Evolutionary conservation across 2,797 vertebrate species (phyloP).

Genomic region (Chloroceryle amazona): DNA sequence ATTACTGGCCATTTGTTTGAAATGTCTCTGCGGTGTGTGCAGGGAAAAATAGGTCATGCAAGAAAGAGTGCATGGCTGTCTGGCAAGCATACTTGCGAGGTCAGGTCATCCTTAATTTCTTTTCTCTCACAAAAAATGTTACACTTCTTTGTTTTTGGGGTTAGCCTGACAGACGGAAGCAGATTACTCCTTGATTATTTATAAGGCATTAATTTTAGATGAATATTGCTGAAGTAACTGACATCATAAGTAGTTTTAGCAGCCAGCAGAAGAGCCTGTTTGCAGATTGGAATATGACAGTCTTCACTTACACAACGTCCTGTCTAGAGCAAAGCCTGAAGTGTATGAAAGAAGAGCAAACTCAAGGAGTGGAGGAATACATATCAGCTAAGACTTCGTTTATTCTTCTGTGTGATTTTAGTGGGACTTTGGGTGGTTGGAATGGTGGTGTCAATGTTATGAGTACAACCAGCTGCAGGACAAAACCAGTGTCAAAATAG

Average conservation of each 20-base stretch:
- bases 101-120: slow-evolving; percentile 65
- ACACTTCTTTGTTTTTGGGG: slow-evolving; percentile 59
- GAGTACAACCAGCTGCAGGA: not conserved
- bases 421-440: accelerated
- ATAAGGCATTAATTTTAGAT: slow-evolving; percentile 79
- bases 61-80: slow-evolving; percentile 17
- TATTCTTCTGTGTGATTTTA: not conserved
- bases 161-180: slow-evolving; percentile 73
- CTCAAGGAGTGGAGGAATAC: not conserved
- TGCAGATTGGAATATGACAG: slow-evolving; percentile 35
- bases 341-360: not conserved
- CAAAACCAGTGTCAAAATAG: not conserved
- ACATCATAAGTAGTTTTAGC: slow-evolving; percentile 67
- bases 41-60: slow-evolving; percentile 60
- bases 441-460: not conserved
- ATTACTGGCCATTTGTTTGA: slow-evolving; percentile 31
- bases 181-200: slow-evolving; percentile 76
- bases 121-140: slow-evolving; percentile 59
- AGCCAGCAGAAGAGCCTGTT: slow-evolving; percentile 57
- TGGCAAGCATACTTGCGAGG: slow-evolving; percentile 48
- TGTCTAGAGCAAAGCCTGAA: not conserved
- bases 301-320: slow-evolving; percentile 9
- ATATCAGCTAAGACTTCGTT: not conserved
- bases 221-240: slow-evolving; percentile 71
- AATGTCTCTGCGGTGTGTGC: not conserved